Evolutionary conservation across 1,140 invertebrate species (phyloP), one percentile per base, ranked within the genome.

Genomic region (Psix sp.): DNA sequence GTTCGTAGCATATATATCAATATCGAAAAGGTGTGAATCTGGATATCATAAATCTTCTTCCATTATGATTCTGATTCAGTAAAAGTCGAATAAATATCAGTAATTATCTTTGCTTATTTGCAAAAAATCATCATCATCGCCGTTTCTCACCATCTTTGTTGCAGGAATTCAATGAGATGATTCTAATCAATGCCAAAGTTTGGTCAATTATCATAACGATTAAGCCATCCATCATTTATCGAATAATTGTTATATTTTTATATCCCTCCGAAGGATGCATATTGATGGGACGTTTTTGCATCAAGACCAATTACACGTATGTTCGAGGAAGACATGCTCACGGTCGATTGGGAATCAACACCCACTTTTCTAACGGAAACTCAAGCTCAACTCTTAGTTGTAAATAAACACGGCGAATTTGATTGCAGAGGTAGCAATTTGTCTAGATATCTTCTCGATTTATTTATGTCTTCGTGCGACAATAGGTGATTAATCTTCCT

Each of bases 401-500:
- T 56, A 73, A 73, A 66, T 73, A 73, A 72, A 63, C 45, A 63
- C n/a, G n/a, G n/a, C 60, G 10, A 66, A 54, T 71, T 60, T 66
- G 17, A 67, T 60, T 43, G 73, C 43, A 43, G 60, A 65, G 51
- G 48, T 59, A 62, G 43, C 60, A 76, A 76, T 71, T 75, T 75
- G 73, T 75, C 73, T 56, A 65, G 66, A 75, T 70, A 66, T 56
- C 52, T 60, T 31, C 40, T 43, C 56, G 52, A 66, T 56, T 75
- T 65, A 75, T 75, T 75, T 75, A 70, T 59, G 65, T 36, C 59
- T 36, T 43, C 36, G 21, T 21, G 26, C 26, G 59, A 70, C 73
- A 75, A 71, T 76, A 15, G 60, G 38, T 39, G 49, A 76, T 76
- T 71, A 76, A 76, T 76, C 73, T 66, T 76, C 48, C 43, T 43